Base-by-base conservation (phyloP, 2,888 invertebrate species). In the Drosophila koepferae region DNA sequence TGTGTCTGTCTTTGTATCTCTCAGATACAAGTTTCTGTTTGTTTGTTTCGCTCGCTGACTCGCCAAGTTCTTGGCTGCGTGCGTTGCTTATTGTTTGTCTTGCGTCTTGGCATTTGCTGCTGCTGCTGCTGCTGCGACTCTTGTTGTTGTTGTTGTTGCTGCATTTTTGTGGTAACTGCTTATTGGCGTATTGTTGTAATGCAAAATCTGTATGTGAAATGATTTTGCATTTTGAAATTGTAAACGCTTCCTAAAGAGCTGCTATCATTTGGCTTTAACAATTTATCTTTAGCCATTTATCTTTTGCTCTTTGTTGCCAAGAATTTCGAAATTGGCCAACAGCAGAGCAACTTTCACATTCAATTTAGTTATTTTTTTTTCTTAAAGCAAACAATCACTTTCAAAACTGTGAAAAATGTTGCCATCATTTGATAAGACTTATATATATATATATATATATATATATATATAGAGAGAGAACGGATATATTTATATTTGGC, bases 11-110 rank as follows among this genome's bases (percentile, higher is more conserved):
- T 18, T 43, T 82, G 80, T 86, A 86, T 86, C 89, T 88, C 74
- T 73, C 58, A 83, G 77, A 89, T 85, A 85, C 85, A 76, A 77
- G 85, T 89, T 89, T 83, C 81, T 76, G 86, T 77, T 81, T 77
- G 70, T 80, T 79, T 80, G 80, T 73, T 77, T 77, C 81, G 77
- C 74, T 80, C 77, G 67, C 77, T 73, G 77, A 59, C 80, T 77
- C 77, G 66, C 68, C 48, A 28, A 66, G 80, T 80, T 70, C 70
- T 65, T 63, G 40, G 62, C 72, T 72, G 77, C 77, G 77, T 77
- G 64, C 40, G 72, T 59, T 59, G 72, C 61, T 61, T 54, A 59
- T 77, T 87, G 86, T 77, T 79, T 73, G 72, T 65, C 82, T 81
- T 64, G 61, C 60, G 66, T 77, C 81, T 74, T 72, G 85, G 74